Percentiles rank a stretch among this genome's conserved stretches.
Evolutionary conservation across 2,113 vertebrate species (phyloP).

Genomic region (Craseonycteris thonglongyai): DNA sequence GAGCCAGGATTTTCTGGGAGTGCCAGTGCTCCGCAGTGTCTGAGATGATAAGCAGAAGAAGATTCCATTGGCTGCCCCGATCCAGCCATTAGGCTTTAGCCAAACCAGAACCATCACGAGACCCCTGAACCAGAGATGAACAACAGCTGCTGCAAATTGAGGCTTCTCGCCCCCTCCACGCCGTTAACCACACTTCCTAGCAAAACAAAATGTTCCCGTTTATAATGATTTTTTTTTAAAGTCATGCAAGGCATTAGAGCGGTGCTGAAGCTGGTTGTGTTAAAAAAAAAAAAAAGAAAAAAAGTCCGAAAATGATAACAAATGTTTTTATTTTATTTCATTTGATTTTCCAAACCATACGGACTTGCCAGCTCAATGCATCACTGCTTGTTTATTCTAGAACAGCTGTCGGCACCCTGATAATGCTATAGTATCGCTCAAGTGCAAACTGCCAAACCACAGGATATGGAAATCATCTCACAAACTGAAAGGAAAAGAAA

Average conservation of each 20-base stretch:
- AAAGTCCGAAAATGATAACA: slow-evolving; percentile 67
- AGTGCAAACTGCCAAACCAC: slow-evolving; percentile 66
- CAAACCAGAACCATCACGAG: slow-evolving; percentile 25
- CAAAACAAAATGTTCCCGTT: slow-evolving; percentile 64
- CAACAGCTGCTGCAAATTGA: slow-evolving; percentile 48
- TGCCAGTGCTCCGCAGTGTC: neutral
- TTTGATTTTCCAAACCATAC: slow-evolving; percentile 76
- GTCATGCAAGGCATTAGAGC: slow-evolving; percentile 21
- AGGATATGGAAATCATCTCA: slow-evolving; percentile 66
- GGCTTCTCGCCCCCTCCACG: neutral
- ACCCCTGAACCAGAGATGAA: slow-evolving; percentile 16
- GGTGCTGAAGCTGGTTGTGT: slow-evolving; percentile 23
- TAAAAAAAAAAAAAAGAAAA: too few species aligned
- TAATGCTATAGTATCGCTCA: slow-evolving; percentile 66
- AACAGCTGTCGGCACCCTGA: slow-evolving; percentile 79
- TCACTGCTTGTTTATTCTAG: slow-evolving; percentile 76
- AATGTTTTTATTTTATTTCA: slow-evolving; percentile 69
- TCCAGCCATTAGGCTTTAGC: neutral
- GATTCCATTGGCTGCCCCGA: neutral
- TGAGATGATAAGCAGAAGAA: neutral
- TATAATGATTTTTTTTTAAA: slow-evolving; percentile 41
- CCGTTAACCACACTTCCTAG: slow-evolving; percentile 33
- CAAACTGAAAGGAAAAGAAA: slow-evolving; percentile 27
- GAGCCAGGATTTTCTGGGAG: neutral
- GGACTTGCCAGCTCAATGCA: slow-evolving; percentile 79